Conservation (phyloP, 37 sponge, comb jelly and placozoan species). For the Theonella swinhoei region DNA sequence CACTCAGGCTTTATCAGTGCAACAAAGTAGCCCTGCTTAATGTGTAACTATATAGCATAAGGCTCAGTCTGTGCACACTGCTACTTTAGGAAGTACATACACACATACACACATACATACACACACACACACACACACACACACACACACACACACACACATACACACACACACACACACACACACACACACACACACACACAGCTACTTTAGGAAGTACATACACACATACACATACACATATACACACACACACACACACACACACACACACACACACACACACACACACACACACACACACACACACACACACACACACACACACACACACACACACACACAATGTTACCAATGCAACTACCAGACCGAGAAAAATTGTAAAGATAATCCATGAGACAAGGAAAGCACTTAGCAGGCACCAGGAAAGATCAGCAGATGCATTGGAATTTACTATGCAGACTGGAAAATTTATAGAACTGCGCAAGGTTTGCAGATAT, state of each 20-base stretch:
- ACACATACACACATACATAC: conserved; percentile 4
- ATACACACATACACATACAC: neutral
- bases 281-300: too few relatives aligned
- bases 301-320: too few relatives aligned
- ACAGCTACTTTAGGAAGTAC: neutral
- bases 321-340: too few relatives aligned
- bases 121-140: conserved; percentile 32
- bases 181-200: conserved; percentile 29
- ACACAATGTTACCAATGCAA: neutral
- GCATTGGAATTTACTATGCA: too few relatives aligned
- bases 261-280: too few relatives aligned
- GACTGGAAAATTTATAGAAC: too few relatives aligned
- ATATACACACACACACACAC: neutral
- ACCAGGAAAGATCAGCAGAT: too few relatives aligned
- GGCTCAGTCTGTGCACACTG: neutral
- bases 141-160: conserved; percentile 34
- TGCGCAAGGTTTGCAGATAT: too few relatives aligned
- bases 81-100: neutral
- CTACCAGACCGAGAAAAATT: neutral
- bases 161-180: conserved; percentile 18
- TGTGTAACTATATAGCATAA: too few relatives aligned
- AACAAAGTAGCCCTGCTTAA: too few relatives aligned
- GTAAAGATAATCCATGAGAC: neutral
- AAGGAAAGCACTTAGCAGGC: neutral
- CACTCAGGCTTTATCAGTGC: too few relatives aligned